phyloP scores from a whole-genome alignment of 2,113 vertebrate genomes.

The Apteryx mantelli region DNA sequence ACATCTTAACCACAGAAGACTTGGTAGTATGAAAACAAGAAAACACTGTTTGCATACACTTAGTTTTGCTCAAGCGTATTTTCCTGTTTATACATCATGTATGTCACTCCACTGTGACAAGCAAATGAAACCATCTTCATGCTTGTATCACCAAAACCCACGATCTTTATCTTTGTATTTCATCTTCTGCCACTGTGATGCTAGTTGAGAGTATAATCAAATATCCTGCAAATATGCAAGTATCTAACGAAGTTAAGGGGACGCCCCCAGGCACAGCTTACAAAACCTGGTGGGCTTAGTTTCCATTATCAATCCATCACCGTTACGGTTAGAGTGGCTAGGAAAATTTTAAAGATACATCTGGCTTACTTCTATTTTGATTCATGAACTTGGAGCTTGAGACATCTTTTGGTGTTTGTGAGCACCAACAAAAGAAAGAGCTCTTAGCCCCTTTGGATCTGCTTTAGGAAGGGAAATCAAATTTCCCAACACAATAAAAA shows the following conservation, averaged over 20 bases:
- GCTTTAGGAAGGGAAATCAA: not conserved
- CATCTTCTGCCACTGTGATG: not conserved
- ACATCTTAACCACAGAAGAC: not conserved
- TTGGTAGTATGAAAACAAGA: not conserved
- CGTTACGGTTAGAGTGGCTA: too few relatives aligned
- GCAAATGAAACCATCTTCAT: not conserved
- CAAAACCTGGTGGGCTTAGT: not conserved
- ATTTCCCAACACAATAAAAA: rapidly evolving
- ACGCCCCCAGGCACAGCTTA: not conserved
- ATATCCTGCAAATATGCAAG: rapidly evolving
- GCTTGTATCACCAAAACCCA: rapidly evolving
- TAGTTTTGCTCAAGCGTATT: not conserved
- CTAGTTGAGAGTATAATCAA: too few relatives aligned
- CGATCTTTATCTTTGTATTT: too few relatives aligned
- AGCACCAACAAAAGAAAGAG: not conserved
- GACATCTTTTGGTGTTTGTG: not conserved
- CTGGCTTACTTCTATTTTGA: not conserved
- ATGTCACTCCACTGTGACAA: not conserved
- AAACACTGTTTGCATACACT: not conserved
- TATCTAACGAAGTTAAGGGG: rapidly evolving
- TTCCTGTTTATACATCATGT: not conserved
- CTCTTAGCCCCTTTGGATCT: not conserved
- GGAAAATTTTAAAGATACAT: too few relatives aligned
- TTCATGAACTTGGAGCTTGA: not conserved
- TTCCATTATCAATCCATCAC: not conserved